Percentiles rank a stretch among this genome's conserved stretches.
Evolutionary conservation across 1,140 invertebrate species (phyloP).

Genomic region (Cotesia chilonis): DNA sequence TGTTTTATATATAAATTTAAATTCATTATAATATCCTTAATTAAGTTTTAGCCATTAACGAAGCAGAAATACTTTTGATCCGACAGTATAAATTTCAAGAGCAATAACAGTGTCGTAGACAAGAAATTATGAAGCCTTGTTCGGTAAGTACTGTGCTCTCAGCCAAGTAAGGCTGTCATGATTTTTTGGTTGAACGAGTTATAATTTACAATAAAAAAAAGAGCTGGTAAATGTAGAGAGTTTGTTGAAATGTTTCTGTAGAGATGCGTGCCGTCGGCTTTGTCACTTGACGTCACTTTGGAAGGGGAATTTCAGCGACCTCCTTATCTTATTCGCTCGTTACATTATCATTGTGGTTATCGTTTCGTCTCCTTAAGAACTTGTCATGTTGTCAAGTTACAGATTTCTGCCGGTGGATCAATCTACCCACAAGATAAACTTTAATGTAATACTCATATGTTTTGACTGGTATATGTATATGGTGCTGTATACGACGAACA

Average conservation of each 20-base stretch:
- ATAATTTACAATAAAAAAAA: too few species aligned
- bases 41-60: too few species aligned
- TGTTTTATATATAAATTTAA: too few species aligned
- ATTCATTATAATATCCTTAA: too few species aligned
- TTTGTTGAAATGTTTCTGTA: background rate
- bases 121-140: too few species aligned
- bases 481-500: too few species aligned
- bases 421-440: constrained; percentile 42
- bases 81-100: too few species aligned
- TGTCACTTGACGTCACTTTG: constrained; percentile 11
- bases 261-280: constrained; percentile 34
- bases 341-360: constrained; percentile 55
- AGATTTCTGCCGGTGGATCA: constrained; percentile 50
- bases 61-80: too few species aligned
- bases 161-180: too few species aligned
- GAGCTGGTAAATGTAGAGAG: background rate
- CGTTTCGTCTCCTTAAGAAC: constrained; percentile 32
- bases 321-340: constrained; percentile 48
- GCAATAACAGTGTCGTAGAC: too few species aligned
- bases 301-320: constrained; percentile 13
- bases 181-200: too few species aligned
- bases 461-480: background rate
- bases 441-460: constrained; percentile 12
- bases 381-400: constrained; percentile 45
- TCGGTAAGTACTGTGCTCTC: too few species aligned